phyloP scores from a whole-genome alignment of 1,140 invertebrate species.

The Scaptomyza graminum region DNA sequence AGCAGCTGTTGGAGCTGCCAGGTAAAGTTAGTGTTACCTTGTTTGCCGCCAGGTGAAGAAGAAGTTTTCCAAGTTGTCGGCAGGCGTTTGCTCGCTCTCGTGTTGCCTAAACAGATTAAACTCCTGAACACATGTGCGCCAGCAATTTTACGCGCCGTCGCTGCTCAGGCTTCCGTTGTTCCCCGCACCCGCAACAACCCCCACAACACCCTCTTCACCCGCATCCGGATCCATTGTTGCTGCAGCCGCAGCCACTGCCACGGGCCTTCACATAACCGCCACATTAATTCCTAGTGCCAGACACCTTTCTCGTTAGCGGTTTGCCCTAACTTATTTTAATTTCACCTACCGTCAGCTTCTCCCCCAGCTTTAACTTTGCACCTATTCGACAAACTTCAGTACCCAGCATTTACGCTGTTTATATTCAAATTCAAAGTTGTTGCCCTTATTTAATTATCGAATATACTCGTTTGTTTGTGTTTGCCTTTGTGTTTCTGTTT shows the following conservation, averaged over 20 bases:
- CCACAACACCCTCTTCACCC: not conserved
- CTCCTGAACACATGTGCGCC: slow-evolving; percentile 72
- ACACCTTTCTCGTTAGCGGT: slow-evolving; percentile 81
- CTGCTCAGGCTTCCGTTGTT: slow-evolving; percentile 35
- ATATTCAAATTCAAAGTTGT: slow-evolving; percentile 58
- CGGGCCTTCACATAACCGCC: slow-evolving; percentile 71
- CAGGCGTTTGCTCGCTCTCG: slow-evolving; percentile 51
- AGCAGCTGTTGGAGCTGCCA: slow-evolving; percentile 50
- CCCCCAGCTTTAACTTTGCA: slow-evolving; percentile 11
- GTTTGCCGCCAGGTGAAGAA: slow-evolving; percentile 45
- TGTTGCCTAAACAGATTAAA: slow-evolving; percentile 81
- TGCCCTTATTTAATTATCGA: slow-evolving; percentile 76
- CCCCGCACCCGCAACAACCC: slow-evolving; percentile 19
- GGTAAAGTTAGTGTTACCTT: slow-evolving; percentile 76
- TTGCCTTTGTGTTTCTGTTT: slow-evolving; percentile 11
- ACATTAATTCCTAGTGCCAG: slow-evolving; percentile 81
- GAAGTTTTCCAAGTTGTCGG: slow-evolving; percentile 77
- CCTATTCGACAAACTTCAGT: slow-evolving; percentile 30
- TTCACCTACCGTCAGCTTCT: slow-evolving; percentile 48
- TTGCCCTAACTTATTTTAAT: slow-evolving; percentile 78
- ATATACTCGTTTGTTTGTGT: slow-evolving; percentile 15
- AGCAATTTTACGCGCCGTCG: slow-evolving; percentile 76
- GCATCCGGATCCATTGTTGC: not conserved
- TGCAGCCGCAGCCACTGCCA: slow-evolving; percentile 32
- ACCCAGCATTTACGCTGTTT: slow-evolving; percentile 33